Base-by-base conservation (phyloP, 92 coral and sea anemone species). In the Pocillopora meandrina region DNA sequence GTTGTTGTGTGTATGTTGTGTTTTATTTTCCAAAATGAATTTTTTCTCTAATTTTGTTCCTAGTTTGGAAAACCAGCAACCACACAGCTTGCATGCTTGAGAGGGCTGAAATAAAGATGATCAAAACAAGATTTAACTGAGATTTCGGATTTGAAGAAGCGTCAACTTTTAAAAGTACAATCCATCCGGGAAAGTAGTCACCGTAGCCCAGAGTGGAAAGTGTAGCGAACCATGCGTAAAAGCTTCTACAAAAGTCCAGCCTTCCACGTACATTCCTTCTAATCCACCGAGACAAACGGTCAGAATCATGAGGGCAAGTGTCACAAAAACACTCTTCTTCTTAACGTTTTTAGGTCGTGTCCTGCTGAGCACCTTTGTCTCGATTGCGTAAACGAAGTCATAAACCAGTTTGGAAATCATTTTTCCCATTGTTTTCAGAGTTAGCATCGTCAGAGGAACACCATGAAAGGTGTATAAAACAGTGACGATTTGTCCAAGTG, bases 371-470 rank as follows among this genome's bases (percentile, higher is more conserved):
- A 78, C 1, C n/a, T 17, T 47, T 18, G 20, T 34, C 61, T 63
- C 83, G 26, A 63, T 20, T 35, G 17, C n/a, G n/a, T 31, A 10
- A 13, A 78, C 34, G 16, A 64, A 33, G 8, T 16, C 14, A 2
- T 77, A 16, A 12, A 88, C 60, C 10, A 64, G 72, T 12, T 65
- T 19, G 10, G 71, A 70, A 4, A 71, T n/a, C 42, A 69, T 77
- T 70, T 88, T 87, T 10, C 91, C 91, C 7, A 80, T 10, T 62
- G 87, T 76, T 58, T 76, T 82, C 15, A 88, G 81, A 56, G 80
- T 67, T 11, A 88, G 72, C 87, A 83, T 83, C 12, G 87, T 12
- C 21, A 88, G 17, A 16, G 91, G 87, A 11, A 88, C 34, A 20
- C 84, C 91, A 26, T 77, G 19, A 19, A 83, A 21, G 74, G 79